These are phyloP conservation scores for Fringilla coelebs DNA, from an alignment of 2,797 vertebrate genomes.

Conservation along the genomic window DNA sequence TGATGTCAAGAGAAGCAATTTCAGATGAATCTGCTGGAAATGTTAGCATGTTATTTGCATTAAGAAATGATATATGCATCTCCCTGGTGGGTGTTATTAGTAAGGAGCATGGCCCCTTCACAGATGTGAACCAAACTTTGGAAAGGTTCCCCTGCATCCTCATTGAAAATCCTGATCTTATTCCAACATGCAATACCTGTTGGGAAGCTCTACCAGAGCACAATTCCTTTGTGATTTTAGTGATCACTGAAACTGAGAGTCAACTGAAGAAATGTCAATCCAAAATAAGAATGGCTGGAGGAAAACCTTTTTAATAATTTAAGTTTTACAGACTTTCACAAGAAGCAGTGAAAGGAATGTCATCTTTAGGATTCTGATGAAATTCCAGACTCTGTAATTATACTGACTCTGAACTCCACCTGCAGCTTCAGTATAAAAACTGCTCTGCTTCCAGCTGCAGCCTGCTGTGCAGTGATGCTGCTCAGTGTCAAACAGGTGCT, in stretches of 20 bases:
- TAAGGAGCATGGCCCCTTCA: not conserved
- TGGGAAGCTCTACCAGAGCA: not conserved
- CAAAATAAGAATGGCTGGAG: not conserved
- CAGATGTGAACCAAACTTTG: not conserved
- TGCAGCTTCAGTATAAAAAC: not conserved
- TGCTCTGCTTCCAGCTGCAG: not conserved
- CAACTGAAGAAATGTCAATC: not conserved
- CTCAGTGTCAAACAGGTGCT: not conserved
- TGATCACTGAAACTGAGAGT: not conserved
- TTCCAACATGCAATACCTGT: not conserved
- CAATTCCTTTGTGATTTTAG: not conserved
- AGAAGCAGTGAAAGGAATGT: not conserved
- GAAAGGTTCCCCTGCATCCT: not conserved
- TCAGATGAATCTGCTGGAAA: not conserved
- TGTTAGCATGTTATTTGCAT: not conserved
- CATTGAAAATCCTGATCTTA: not conserved
- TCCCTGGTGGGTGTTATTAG: not conserved
- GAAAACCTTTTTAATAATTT: not conserved
- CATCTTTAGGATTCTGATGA: not conserved
- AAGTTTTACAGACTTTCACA: not conserved
- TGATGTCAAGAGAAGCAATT: not conserved
- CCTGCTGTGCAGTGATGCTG: not conserved
- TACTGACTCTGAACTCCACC: not conserved
- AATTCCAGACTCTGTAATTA: slow-evolving; percentile 4
- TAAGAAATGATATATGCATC: not conserved